Evolutionary conservation across 2,797 vertebrate genomes (phyloP), one percentile per base, ranked within the genome.

Genomic region (Poecilia velifera): DNA sequence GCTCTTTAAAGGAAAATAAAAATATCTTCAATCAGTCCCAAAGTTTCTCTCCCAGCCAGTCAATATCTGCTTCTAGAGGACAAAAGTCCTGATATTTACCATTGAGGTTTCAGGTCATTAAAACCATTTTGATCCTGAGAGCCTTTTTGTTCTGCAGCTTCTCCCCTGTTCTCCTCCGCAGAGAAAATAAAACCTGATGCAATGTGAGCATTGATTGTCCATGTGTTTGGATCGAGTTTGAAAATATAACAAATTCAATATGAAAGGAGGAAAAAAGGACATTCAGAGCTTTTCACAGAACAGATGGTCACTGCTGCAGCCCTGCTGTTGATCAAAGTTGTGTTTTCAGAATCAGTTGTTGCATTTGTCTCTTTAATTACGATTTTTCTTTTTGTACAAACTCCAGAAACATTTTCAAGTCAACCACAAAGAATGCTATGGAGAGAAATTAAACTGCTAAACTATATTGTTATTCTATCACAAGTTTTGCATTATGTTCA

Each of bases 31-130:
- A 46, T 84, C 76, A 73, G 55, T 39, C 51, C 5, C 7, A 16
- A 16, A 62, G 55, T 82, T 74, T 22, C 47, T 77, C 77, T 68
- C 46, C 41, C 3, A 76, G 45, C 0, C 31, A 31, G 78, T 83
- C 79, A 36, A 39, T 43, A 73, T 25, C 20, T 7, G 49, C 66
- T 45, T 78, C 2, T 55, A 76, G 22, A 25, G 22, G 41, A 43
- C 51, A 34, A 73, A 45, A 85, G 62, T n/a, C 47, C 22, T 59
- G 77, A 84, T 85, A 77, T 78, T 84, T 64, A 84, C 39, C 64
- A 80, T 66, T 51, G 66, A 86, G 62, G 76, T 72, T 81, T 79
- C 6, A 25, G 72, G 81, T 90, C 74, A 85, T 88, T 86, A 82
- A 81, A 86, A 76, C 72, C 39, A 68, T 84, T 80, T 88, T 79